Evolutionary conservation across 2,888 invertebrate species (phyloP).

Genomic region (Clunio marinus): DNA sequence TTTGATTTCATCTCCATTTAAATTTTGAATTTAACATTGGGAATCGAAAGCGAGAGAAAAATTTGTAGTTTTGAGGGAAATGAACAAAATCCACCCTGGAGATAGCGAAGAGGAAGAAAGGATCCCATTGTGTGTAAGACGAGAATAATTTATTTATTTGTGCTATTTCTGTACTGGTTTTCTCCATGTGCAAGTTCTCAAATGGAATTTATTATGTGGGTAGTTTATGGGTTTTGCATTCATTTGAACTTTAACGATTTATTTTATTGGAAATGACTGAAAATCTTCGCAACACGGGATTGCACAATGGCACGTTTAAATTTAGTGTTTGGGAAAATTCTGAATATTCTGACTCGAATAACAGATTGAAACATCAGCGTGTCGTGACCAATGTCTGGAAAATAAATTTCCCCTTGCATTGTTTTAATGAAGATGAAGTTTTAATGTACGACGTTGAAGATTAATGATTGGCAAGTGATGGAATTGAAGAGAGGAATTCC

Average conservation of each 20-base stretch:
- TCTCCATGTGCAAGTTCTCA: constrained; percentile 13
- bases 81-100: neutral
- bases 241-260: constrained; percentile 31
- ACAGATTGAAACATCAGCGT: neutral
- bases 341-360: neutral
- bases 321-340: no score
- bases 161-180: no score
- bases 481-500: neutral
- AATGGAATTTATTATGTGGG: constrained; percentile 17
- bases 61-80: neutral
- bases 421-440: constrained; percentile 18
- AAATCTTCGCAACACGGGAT: neutral
- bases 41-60: neutral
- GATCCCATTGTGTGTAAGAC: neutral
- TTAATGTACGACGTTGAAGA: neutral
- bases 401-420: neutral
- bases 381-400: neutral
- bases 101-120: neutral
- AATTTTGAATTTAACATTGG: neutral
- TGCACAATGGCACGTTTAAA: neutral
- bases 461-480: neutral
- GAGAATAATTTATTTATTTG: constrained; percentile 19
- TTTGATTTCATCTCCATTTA: neutral
- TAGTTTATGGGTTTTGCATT: constrained; percentile 20
- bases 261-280: constrained; percentile 15